Evolutionary conservation across 2,113 vertebrate species (phyloP), one percentile per base, ranked within the genome.

Genomic region (Elephas maximus): DNA sequence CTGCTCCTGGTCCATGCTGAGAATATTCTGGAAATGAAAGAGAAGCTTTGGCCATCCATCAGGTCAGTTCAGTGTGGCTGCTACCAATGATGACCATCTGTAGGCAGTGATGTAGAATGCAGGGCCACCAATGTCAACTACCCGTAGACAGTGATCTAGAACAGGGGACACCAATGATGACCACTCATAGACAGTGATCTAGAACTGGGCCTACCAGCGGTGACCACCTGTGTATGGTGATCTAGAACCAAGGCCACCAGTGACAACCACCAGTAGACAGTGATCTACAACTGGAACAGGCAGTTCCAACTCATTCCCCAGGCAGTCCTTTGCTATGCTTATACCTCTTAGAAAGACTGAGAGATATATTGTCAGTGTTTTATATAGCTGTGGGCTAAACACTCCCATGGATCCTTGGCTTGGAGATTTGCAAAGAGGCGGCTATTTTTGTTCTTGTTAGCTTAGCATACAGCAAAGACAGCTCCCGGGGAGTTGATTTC

Each of bases 201-300:
- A n/a, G 33, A n/a, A 71, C 15, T 33, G 69, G 30, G 4, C 2
- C 26, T 3, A 18, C 23, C 8, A 28, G 3, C 10, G 26, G 3
- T 28, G 26, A 8, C 63, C 63, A 65, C 21, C 60, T 21, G 18
- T 62, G 6, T 24, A 28, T 8, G 37, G 69, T 73, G n/a, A 73
- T 8, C n/a, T 73, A 21, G 69, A 73, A 73, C 2, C n/a, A 6
- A 8, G 69, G 33, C 6, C 8, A 24, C 62, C 62, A 63, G 62
- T 63, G 62, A 26, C 5, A 8, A 14, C 62, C 62, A 63, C 62
- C 7, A 15, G 8, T 0, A 28, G 89, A 60, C 91, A 11, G 12
- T 78, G 95, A 93, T 88, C 91, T 26, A 28, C 95, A 76, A n/a
- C 7, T 4, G 26, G 63, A 93, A 82, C 65, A 53, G 48, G 18